phyloP scores from a whole-genome alignment of 2,888 invertebrate species.

The Dorcus parallelipipedus region DNA sequence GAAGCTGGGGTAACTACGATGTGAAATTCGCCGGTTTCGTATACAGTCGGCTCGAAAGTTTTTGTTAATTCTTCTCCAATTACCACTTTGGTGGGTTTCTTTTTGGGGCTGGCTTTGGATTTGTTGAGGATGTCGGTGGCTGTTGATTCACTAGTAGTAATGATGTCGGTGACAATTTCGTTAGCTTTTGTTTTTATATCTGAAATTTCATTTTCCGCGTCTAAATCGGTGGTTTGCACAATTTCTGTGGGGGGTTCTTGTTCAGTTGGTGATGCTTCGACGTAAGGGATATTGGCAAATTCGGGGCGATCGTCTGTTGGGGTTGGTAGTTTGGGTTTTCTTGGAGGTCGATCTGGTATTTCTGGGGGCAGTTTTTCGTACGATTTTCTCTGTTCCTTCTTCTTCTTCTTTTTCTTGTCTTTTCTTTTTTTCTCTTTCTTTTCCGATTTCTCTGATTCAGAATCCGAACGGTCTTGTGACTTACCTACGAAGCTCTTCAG shows the following conservation, averaged over 20 bases:
- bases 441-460: conserved; percentile 45
- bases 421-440: conserved; percentile 35
- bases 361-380: conserved; percentile 18
- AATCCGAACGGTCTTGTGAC: conserved; percentile 45
- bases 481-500: conserved; percentile 45
- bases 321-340: conserved; percentile 42
- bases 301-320: conserved; percentile 34
- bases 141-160: conserved; percentile 16
- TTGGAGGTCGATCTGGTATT: conserved; percentile 34
- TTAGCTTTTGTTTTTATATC: conserved; percentile 29
- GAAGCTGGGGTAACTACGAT: conserved; percentile 38
- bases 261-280: conserved; percentile 37
- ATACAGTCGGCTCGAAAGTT: conserved; percentile 38
- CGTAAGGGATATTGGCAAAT: conserved; percentile 41
- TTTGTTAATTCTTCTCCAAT: conserved; percentile 40
- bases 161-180: conserved; percentile 29
- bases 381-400: conserved; percentile 12
- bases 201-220: conserved; percentile 20
- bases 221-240: conserved; percentile 13
- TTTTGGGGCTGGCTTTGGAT: conserved; percentile 11
- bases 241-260: conserved; percentile 4
- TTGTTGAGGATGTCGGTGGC: conserved; percentile 18
- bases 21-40: conserved; percentile 41
- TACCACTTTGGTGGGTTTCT: conserved; percentile 24
- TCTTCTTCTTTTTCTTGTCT: conserved; percentile 24